Evolutionary conservation across 1,140 invertebrate species (phyloP).

Genomic region (Musca vetustissima): DNA sequence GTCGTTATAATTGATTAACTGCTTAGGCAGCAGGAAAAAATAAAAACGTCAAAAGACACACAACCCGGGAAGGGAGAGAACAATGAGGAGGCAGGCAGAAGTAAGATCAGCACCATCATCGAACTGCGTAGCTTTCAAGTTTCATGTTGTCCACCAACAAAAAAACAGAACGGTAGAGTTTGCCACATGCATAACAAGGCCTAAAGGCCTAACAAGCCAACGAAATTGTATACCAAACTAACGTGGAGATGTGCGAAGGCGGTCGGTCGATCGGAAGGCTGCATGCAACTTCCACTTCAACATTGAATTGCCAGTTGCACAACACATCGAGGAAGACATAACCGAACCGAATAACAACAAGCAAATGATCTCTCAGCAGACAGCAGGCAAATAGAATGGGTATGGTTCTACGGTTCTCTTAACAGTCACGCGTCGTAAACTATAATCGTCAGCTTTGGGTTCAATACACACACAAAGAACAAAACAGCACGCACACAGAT

Average conservation of each 20-base stretch:
- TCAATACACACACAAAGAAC: too few relatives aligned
- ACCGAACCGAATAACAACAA: too few relatives aligned
- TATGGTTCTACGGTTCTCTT: not conserved
- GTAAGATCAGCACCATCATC: not conserved
- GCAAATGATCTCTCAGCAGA: too few relatives aligned
- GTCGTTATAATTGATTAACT: slow-evolving; percentile 57
- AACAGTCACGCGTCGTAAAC: slow-evolving; percentile 21
- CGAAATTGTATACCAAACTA: too few relatives aligned
- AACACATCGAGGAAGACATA: too few relatives aligned
- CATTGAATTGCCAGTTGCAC: too few relatives aligned
- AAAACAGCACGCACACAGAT: slow-evolving; percentile 9
- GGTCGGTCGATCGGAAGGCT: too few relatives aligned
- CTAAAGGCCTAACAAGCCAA: too few relatives aligned
- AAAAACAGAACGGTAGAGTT: not conserved
- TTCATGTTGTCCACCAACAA: not conserved
- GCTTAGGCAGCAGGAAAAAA: slow-evolving; percentile 30
- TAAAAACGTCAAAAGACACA: not conserved
- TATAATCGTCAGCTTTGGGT: slow-evolving; percentile 13
- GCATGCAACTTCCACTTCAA: too few relatives aligned
- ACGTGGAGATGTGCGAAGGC: too few relatives aligned
- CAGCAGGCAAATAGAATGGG: not conserved
- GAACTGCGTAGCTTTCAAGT: not conserved
- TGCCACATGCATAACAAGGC: too few relatives aligned
- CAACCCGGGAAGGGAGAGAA: not conserved
- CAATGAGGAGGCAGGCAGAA: not conserved